A percentile compares a stretch with the other conserved stretches of the same genome.
Evolutionary conservation across 2,888 invertebrate genomes (phyloP).

Genomic region (Sycophila texana): DNA sequence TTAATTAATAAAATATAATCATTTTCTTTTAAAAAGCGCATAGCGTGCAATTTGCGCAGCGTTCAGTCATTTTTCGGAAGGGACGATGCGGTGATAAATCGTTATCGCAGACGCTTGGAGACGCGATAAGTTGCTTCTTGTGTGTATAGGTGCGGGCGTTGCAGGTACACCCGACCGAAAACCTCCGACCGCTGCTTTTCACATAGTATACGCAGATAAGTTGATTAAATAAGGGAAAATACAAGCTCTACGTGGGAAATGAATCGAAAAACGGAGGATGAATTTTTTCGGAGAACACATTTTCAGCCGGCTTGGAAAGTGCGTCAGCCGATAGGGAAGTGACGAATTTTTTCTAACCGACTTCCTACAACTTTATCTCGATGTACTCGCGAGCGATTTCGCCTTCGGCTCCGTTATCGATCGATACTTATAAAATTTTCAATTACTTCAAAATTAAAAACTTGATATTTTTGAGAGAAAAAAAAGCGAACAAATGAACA

Average conservation of each 20-base stretch:
- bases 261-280: constrained; percentile 25
- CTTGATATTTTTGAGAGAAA: not conserved
- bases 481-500: not conserved
- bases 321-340: not conserved
- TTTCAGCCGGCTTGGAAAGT: not conserved
- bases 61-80: constrained; percentile 50
- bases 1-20: not conserved
- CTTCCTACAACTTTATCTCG: not conserved
- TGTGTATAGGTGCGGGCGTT: constrained; percentile 55
- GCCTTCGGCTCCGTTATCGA: not conserved
- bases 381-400: not conserved
- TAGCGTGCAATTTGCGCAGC: constrained; percentile 16
- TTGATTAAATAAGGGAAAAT: constrained; percentile 52
- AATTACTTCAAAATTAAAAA: not conserved
- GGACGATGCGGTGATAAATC: constrained; percentile 59
- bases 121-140: constrained; percentile 29
- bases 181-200: constrained; percentile 58
- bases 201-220: constrained; percentile 51
- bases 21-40: not conserved
- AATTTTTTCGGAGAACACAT: constrained; percentile 37
- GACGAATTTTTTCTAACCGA: not conserved
- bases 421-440: not conserved
- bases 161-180: constrained; percentile 59
- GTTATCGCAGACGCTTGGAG: constrained; percentile 65
- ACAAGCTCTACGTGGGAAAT: constrained; percentile 27